These are phyloP conservation scores for Petrocephalus zakoni DNA, from an alignment of 2,113 vertebrate genomes.

Conservation along the genomic window DNA sequence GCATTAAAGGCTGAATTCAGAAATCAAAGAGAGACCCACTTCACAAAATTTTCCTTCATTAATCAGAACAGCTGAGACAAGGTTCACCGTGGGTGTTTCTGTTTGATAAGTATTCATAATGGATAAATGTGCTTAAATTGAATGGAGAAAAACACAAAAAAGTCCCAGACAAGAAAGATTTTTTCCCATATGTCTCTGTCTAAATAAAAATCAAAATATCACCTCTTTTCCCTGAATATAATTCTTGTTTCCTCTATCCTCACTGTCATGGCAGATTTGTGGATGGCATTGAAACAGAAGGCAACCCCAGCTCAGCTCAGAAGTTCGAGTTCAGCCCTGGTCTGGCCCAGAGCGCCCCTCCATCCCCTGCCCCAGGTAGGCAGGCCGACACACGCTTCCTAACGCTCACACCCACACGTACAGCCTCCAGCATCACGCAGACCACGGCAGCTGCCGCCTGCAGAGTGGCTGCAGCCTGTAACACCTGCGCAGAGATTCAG, in stretches of 20 bases:
- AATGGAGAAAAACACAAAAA: neutral
- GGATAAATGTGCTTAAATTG: neutral
- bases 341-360: slow-evolving; percentile 40
- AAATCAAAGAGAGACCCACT: neutral
- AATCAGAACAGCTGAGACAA: neutral
- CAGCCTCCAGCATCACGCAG: neutral
- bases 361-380: slow-evolving; percentile 52
- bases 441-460: neutral
- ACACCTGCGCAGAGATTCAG: neutral
- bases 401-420: neutral
- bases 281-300: slow-evolving; percentile 69
- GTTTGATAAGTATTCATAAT: neutral
- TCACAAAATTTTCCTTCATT: neutral
- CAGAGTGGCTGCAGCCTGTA: neutral
- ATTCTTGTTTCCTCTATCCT: neutral
- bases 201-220: too few relatives aligned
- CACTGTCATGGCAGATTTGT: slow-evolving; percentile 55
- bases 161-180: neutral
- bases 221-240: neutral
- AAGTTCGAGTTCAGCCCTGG: slow-evolving; percentile 67
- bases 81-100: neutral
- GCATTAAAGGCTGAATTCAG: neutral
- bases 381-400: neutral
- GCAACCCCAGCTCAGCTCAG: slow-evolving; percentile 48
- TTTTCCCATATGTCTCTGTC: neutral